Evolutionary conservation across 2,888 invertebrate genomes (phyloP), one percentile per base, ranked within the genome.

Genomic region (Theretra japonica): DNA sequence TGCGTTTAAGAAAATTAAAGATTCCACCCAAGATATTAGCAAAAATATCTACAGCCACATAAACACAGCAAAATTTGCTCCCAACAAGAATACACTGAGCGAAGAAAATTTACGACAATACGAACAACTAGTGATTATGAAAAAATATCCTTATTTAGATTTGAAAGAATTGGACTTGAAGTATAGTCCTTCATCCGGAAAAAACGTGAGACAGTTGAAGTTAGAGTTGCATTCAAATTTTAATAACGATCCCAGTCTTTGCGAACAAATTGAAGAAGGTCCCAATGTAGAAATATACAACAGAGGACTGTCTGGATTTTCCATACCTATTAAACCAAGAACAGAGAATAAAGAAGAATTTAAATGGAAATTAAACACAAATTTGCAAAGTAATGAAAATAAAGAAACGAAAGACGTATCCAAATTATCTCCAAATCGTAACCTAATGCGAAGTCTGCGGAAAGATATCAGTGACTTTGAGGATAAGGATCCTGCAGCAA

Each of bases 61-160:
- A 15, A 85, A 82, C 68, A 75, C 74, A 48, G 77, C 68, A n/a
- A 75, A 76, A 75, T 77, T 73, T 50, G 70, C 74, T 48, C 69
- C 72, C n/a, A 71, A 76, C n/a, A 86, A 83, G 62, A 83, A 85
- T 71, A 76, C 81, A 19, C 74, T 88, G 11, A 89, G 76, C 56
- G 88, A 89, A n/a, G 84, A 88, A 70, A 89, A 91, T 70, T 75
- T 92, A 0, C 86, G 87, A 3, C 87, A 91, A 65, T 94, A 89
- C 71, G 93, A 93, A 73, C 88, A 90, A 76, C 76, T 93, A 41
- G 93, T 94, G 15, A 90, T 94, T 19, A 91, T 90, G 90, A 94
- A 94, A 75, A 94, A 94, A 75, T 90, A 93, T 79, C 94, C 94
- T 0, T 94, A 89, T 77, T 78, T 94, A 53, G 94, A 94, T 74